Base-by-base conservation (phyloP, 1,140 invertebrate genomes). In the Harlomillsia oculata region DNA sequence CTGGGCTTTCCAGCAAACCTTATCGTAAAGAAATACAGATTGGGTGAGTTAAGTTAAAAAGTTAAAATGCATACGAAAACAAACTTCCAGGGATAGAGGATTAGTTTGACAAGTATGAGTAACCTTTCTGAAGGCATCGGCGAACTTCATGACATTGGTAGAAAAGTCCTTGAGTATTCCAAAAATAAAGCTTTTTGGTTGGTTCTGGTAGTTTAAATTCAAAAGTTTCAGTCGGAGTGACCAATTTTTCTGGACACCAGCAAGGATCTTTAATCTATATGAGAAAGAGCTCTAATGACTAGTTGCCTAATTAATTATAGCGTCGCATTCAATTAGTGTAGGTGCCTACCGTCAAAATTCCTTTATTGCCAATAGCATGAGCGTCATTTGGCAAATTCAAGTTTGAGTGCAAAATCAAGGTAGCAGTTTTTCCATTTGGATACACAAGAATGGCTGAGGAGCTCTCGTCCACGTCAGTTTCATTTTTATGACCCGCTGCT, bases 141-240 rank as follows among this genome's bases (percentile, higher is more conserved):
- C 81, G 74, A 16, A 79, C 82, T 74, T 87, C 84, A 40, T 78
- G 71, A 9, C 84, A 82, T 72, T 91, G 80, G 65, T 82, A 89
- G 30, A 77, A 72, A 14, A 90, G 70, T n/a, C 83, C 85, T 39
- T 75, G 76, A 32, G 82, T 83, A 66, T 88, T 86, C 25, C 56
- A 64, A 63, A 79, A 87, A 70, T 80, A 80, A 52, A 76, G 79
- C 29, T 71, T 57, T 11, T 72, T 52, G 5, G 74, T 70, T 39
- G 72, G 67, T 28, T 59, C 45, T 4, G 82, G 82, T 1, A 83
- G 64, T 5, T 74, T 66, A 64, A 76, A 77, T 28, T 77, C 70
- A 56, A 75, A 73, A 20, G 72, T 67, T 37, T 60, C 70, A 3
- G 63, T 62, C 8, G 62, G 64, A 0, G 71, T 70, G 8, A 70